Conservation (phyloP, 1,140 invertebrate species). For the Drosophila lini region DNA sequence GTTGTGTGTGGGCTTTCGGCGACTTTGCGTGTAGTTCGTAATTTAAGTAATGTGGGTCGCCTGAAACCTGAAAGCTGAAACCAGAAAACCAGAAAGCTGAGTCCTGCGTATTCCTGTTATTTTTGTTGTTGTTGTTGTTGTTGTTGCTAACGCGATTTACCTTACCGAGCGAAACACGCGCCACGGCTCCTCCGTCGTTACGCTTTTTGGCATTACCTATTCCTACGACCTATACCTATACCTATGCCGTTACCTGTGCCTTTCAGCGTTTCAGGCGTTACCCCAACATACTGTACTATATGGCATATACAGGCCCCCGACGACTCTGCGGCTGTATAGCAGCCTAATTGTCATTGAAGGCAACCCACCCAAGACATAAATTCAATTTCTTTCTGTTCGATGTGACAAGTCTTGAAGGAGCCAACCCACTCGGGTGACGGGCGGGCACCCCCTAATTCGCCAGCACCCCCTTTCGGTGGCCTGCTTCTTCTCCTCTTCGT, state of each 20-base stretch:
- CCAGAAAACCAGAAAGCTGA: slow-evolving; percentile 41
- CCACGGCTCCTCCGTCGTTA: slow-evolving; percentile 32
- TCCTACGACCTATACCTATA: slow-evolving; percentile 5
- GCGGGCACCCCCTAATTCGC: slow-evolving; percentile 11
- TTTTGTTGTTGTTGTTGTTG: slow-evolving; percentile 26
- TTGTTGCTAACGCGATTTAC: slow-evolving; percentile 72
- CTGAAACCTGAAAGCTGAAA: slow-evolving; percentile 44
- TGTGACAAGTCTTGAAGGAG: slow-evolving; percentile 52
- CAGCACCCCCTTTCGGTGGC: background rate
- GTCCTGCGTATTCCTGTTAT: slow-evolving; percentile 60
- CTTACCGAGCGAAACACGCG: slow-evolving; percentile 62
- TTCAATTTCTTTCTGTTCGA: slow-evolving; percentile 71
- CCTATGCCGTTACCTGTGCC: slow-evolving; percentile 27
- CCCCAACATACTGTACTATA: slow-evolving; percentile 3
- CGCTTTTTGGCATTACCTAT: slow-evolving; percentile 25
- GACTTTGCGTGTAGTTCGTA: slow-evolving; percentile 78
- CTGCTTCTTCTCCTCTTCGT: background rate
- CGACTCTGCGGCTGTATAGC: slow-evolving; percentile 42
- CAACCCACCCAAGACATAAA: slow-evolving; percentile 62
- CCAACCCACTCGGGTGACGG: slow-evolving; percentile 14
- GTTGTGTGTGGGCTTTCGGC: slow-evolving; percentile 37
- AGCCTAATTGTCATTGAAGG: slow-evolving; percentile 73
- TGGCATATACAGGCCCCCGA: slow-evolving; percentile 15
- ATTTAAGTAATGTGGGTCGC: slow-evolving; percentile 80
- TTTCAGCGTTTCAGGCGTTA: slow-evolving; percentile 14